Evolutionary conservation across 2,113 vertebrate genomes (phyloP), one percentile per base, ranked within the genome.

Genomic region (Fregata magnificens): DNA sequence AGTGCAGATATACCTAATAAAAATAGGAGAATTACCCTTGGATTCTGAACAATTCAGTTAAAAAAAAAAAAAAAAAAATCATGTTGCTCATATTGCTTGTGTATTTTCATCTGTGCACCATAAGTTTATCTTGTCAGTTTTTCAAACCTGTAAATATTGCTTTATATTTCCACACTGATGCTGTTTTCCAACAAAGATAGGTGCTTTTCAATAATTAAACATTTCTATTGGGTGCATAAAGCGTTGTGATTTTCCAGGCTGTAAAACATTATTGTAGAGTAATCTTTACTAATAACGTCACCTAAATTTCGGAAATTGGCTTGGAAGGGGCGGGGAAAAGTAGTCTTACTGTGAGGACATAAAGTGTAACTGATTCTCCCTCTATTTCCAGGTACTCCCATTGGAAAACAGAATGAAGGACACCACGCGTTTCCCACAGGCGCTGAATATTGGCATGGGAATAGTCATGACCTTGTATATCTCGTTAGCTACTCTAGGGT

Each of bases 361-460:
- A 42, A 82, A 66, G 69, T 67, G 22, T 47, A 32, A 38, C 55
- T 89, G 24, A 52, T 65, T 85, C 9, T 86, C 9, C 25, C 36
- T 93, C 29, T 80, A 0, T 82, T 87, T 92, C 66, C 95, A 99
- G 99, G 99, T 99, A 5, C 98, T 99, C n/a, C 99, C 99, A 4
- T 67, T 99, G 88, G 98, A 99, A 94, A 99, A 99, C 92, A 98
- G 98, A 97, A 99, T 99, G 99, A 99, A 96, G 84, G 98, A 99
- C 47, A 94, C 97, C 1, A 93, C 97, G 3, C 98, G 98, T 63
- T 99, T 99, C 53, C 97, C 98, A 4, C 95, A 92, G 85, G 99
- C 98, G 0, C 31, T 99, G 76, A 99, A 99, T 87, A 98, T 99
- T 31, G 99, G 99, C 72, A 99, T 99, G 99, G 98, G 97, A 15